These are phyloP conservation scores for Anaspis maculata DNA, from an alignment of 2,888 invertebrate species.

Conservation along the genomic window DNA sequence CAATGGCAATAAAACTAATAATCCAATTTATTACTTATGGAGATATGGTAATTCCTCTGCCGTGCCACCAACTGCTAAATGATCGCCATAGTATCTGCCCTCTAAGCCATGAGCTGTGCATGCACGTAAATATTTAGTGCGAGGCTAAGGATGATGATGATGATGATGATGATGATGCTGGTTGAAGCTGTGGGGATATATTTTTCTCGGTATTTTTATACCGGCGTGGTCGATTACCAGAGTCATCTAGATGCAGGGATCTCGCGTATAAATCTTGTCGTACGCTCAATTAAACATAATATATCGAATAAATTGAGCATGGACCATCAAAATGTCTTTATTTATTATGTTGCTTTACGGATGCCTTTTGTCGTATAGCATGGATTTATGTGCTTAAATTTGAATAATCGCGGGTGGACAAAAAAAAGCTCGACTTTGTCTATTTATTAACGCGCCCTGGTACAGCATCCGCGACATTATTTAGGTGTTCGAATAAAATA, in stretches of 20 bases:
- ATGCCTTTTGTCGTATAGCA: conserved; percentile 25
- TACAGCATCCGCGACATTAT: too few relatives aligned
- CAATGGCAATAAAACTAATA: conserved; percentile 11
- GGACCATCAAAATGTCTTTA: conserved; percentile 33
- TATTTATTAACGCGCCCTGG: too few relatives aligned
- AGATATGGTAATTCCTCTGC: conserved; percentile 4
- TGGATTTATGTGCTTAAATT: conserved; percentile 24
- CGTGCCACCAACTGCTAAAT: too few relatives aligned
- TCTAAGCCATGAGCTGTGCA: conserved; percentile 15
- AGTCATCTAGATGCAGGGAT: conserved; percentile 19
- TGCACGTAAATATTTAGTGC: too few relatives aligned
- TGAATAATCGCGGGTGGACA: too few relatives aligned
- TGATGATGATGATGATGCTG: too few relatives aligned
- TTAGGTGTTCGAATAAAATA: too few relatives aligned
- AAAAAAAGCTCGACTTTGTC: too few relatives aligned
- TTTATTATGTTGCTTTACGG: conserved; percentile 27
- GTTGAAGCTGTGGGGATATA: too few relatives aligned
- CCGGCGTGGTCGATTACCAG: conserved; percentile 23
- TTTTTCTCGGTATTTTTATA: conserved; percentile 24
- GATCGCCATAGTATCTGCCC: conserved; percentile 16
- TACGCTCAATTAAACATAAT: conserved; percentile 41
- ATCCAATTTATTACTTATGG: conserved; percentile 9
- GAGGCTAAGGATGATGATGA: too few relatives aligned
- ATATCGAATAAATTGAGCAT: conserved; percentile 40
- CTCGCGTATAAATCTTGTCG: conserved; percentile 37